Evolutionary conservation across 2,888 invertebrate species (phyloP).

Genomic region (Ditylenchus weischeri): DNA sequence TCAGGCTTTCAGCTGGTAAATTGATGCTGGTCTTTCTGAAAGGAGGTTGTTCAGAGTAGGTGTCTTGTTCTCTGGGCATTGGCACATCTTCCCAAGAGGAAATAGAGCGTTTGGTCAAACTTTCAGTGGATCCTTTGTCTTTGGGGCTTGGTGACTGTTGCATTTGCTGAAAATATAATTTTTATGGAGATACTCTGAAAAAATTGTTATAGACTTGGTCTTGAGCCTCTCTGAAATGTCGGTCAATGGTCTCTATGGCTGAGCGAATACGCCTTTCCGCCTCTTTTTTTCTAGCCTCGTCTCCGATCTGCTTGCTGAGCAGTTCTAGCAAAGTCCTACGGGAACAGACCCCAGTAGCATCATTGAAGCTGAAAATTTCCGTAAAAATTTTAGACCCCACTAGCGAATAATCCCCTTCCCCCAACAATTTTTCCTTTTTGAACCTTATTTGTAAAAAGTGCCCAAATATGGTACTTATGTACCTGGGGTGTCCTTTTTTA

Average conservation of each 20-base stretch:
- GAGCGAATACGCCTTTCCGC: constrained; percentile 48
- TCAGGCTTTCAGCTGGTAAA: constrained; percentile 5
- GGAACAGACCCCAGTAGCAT: constrained; percentile 56
- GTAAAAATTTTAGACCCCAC: constrained; percentile 1
- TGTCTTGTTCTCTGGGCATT: constrained; percentile 6
- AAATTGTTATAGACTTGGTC: constrained; percentile 13
- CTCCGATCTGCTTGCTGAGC: constrained; percentile 47
- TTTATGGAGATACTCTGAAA: background rate
- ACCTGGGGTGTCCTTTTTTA: no score
- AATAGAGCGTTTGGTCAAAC: background rate
- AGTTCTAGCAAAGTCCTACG: constrained; percentile 45
- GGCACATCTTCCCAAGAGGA: background rate
- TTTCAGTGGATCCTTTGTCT: constrained; percentile 3
- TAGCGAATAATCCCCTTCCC: no score
- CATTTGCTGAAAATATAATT: background rate
- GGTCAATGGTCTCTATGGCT: constrained; percentile 56
- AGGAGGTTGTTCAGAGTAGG: background rate
- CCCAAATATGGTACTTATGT: no score
- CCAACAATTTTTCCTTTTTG: no score
- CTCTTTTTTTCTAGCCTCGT: constrained; percentile 45
- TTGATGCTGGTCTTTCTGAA: constrained; percentile 15
- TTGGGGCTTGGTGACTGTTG: background rate
- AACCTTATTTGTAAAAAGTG: no score
- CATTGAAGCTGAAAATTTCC: constrained; percentile 42
- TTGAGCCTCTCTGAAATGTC: constrained; percentile 50